These are phyloP conservation scores for Poeciliopsis gracilis DNA, from an alignment of 2,797 vertebrate species.

Conservation along the genomic window DNA sequence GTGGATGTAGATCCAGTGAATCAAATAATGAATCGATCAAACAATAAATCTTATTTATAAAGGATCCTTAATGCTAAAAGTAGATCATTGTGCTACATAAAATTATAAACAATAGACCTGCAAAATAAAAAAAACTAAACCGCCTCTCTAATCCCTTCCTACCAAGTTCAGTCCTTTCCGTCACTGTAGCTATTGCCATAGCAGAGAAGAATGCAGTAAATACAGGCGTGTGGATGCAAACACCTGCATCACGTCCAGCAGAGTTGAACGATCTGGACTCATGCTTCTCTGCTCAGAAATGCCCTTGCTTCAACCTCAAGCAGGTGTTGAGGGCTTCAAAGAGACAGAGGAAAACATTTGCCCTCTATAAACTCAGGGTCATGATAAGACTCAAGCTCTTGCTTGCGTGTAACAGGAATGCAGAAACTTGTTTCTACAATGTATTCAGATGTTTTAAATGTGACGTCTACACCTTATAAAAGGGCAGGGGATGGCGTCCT, in stretches of 20 bases:
- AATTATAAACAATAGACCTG: no score
- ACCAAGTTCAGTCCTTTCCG: no score
- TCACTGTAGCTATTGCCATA: background rate
- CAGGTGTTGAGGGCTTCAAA: background rate
- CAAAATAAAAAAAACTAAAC: no score
- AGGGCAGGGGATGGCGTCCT: background rate
- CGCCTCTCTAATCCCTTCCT: no score
- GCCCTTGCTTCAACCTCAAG: background rate
- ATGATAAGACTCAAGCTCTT: background rate
- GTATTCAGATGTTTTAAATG: background rate
- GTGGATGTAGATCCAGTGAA: background rate
- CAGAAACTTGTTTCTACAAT: background rate
- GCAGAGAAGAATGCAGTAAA: background rate
- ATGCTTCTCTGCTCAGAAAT: background rate
- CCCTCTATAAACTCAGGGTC: background rate
- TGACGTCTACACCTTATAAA: background rate
- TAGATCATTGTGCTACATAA: no score
- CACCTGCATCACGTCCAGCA: background rate
- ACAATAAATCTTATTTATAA: background rate
- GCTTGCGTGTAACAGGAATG: background rate
- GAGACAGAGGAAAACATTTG: background rate
- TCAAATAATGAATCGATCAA: background rate
- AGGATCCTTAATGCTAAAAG: no score
- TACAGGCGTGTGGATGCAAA: background rate
- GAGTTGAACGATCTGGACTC: background rate